These are phyloP conservation scores for Drosophila infuscata DNA, from an alignment of 2,888 invertebrate genomes.

Conservation along the genomic window DNA sequence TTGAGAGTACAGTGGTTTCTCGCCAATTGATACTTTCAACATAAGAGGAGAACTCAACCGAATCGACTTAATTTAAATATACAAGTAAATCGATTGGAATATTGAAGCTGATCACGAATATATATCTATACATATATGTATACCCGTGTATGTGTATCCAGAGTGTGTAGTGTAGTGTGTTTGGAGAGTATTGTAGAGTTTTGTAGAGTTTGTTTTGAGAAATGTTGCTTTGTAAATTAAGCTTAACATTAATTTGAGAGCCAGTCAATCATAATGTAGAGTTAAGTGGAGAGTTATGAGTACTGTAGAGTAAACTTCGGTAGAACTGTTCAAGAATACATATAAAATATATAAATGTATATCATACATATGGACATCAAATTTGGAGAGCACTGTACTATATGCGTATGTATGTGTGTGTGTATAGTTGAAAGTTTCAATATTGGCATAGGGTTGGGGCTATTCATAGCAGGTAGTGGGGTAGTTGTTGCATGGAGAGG, in stretches of 20 bases:
- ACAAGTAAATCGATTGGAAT: background rate
- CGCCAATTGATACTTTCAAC: background rate
- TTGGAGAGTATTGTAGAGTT: too few species aligned
- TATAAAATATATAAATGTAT: background rate
- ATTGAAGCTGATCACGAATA: background rate
- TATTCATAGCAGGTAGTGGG: background rate
- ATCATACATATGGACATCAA: background rate
- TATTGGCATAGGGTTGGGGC: slow-evolving; percentile 63
- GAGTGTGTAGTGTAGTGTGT: background rate
- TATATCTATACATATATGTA: background rate
- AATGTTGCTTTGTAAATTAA: background rate
- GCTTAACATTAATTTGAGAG: background rate
- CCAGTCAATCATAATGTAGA: background rate
- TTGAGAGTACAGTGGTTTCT: slow-evolving; percentile 4
- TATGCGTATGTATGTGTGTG: slow-evolving; percentile 30
- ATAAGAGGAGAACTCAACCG: background rate
- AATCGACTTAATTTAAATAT: background rate
- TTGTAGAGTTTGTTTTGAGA: too few species aligned
- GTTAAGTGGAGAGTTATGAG: background rate
- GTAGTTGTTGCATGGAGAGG: background rate
- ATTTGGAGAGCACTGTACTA: slow-evolving; percentile 5
- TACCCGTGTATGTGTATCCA: too few species aligned
- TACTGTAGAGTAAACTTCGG: background rate
- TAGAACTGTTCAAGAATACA: background rate
- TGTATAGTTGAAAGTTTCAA: slow-evolving; percentile 78